A percentile compares a stretch with the other conserved stretches of the same genome.
These are phyloP conservation scores for Drosophila sucinea DNA, from an alignment of 1,140 invertebrate species.

Conservation along the genomic window DNA sequence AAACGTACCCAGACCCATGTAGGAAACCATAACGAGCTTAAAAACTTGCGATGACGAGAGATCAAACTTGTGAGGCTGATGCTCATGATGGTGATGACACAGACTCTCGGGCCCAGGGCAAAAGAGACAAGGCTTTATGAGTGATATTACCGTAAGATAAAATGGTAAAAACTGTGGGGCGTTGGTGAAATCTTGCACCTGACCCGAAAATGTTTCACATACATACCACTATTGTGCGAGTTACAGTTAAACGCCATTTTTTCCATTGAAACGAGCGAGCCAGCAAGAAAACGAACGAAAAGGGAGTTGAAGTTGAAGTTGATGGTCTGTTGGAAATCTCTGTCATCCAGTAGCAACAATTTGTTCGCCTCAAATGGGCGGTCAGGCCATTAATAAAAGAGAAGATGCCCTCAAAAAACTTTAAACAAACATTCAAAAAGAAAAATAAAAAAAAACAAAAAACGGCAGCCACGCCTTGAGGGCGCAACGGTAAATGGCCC, in stretches of 20 bases:
- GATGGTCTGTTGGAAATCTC: slow-evolving; percentile 17
- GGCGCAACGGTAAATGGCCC: slow-evolving; percentile 75
- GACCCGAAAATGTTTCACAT: slow-evolving; percentile 81
- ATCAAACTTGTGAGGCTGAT: slow-evolving; percentile 55
- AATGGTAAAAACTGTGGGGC: slow-evolving; percentile 51
- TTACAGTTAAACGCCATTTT: slow-evolving; percentile 80
- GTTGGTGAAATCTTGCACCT: slow-evolving; percentile 76
- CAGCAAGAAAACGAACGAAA: slow-evolving; percentile 19
- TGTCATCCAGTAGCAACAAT: slow-evolving; percentile 64
- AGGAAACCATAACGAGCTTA: slow-evolving; percentile 70
- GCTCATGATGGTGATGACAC: slow-evolving; percentile 34
- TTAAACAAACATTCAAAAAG: neutral
- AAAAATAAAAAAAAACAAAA: slow-evolving; percentile 51
- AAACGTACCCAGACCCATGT: slow-evolving; percentile 33
- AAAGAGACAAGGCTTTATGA: slow-evolving; percentile 62
- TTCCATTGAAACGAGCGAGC: slow-evolving; percentile 68
- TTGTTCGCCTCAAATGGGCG: slow-evolving; percentile 54
- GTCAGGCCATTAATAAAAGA: slow-evolving; percentile 49
- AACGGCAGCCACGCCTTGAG: slow-evolving; percentile 66
- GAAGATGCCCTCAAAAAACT: slow-evolving; percentile 61
- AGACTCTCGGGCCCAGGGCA: slow-evolving; percentile 20
- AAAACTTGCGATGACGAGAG: slow-evolving; percentile 46
- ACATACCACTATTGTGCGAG: slow-evolving; percentile 31
- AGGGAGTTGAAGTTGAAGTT: slow-evolving; percentile 20
- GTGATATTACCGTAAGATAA: slow-evolving; percentile 77